These are phyloP conservation scores for Drosophila ambigua DNA, from an alignment of 1,140 invertebrate species.

Conservation along the genomic window DNA sequence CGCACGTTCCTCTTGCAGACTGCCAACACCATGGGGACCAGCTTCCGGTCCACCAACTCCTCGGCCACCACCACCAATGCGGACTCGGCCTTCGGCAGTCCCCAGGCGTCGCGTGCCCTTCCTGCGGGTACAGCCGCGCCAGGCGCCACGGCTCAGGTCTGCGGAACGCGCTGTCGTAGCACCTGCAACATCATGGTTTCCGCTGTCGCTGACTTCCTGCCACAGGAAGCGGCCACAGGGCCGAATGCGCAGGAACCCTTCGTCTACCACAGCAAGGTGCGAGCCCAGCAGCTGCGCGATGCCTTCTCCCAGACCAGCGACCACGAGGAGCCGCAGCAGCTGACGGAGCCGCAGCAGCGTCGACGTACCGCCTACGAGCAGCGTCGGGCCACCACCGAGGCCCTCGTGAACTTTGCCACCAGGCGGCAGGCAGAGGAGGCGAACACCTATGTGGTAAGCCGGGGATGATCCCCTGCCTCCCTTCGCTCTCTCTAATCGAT, in stretches of 20 bases:
- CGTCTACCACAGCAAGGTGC: conserved; percentile 72
- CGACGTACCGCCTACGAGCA: conserved; percentile 65
- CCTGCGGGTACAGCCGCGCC: conserved; percentile 9
- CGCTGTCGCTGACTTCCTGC: conserved; percentile 82
- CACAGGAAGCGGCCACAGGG: conserved; percentile 28
- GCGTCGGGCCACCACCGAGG: conserved; percentile 74
- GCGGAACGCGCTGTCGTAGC: conserved; percentile 86
- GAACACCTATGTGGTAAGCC: conserved; percentile 73
- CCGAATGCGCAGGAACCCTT: conserved; percentile 68
- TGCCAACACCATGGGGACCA: conserved; percentile 56
- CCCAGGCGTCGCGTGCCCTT: conserved; percentile 60
- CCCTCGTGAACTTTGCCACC: conserved; percentile 57
- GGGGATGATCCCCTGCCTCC: not conserved
- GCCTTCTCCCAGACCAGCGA: conserved; percentile 82
- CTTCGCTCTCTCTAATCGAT: not conserved
- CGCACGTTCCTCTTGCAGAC: conserved; percentile 20
- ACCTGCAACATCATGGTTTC: conserved; percentile 89
- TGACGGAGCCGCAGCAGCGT: conserved; percentile 16
- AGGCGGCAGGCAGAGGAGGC: conserved; percentile 74
- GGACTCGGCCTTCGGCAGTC: conserved; percentile 79
- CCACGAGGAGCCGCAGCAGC: conserved; percentile 60
- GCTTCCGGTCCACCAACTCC: conserved; percentile 80
- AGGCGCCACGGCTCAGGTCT: conserved; percentile 55
- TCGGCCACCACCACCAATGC: conserved; percentile 67
- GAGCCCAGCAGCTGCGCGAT: conserved; percentile 77